A percentile compares a stretch with the other conserved stretches of the same genome.
Evolutionary conservation across 2,888 invertebrate genomes (phyloP).

Genomic region (Neoaliturus tenellus): DNA sequence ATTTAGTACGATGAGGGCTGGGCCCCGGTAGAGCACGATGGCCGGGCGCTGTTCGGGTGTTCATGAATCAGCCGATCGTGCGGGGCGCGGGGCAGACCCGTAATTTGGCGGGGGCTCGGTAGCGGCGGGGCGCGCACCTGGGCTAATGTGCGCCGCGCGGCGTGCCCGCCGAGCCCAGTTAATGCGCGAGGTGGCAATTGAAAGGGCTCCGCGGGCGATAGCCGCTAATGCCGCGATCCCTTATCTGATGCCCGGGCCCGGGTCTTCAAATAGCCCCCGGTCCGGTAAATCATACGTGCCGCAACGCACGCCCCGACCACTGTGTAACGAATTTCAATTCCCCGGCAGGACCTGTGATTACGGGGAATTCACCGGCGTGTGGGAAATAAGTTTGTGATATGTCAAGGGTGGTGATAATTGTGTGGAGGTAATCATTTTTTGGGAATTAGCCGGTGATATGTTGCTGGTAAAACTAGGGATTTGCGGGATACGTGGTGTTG

Average conservation of each 20-base stretch:
- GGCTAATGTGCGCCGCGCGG: constrained; percentile 10
- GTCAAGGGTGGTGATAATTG: too few relatives aligned
- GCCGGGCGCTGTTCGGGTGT: too few relatives aligned
- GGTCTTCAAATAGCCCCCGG: constrained; percentile 1
- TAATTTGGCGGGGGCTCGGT: not conserved
- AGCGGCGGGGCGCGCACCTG: constrained; percentile 30
- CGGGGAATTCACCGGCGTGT: not conserved
- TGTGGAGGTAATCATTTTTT: too few relatives aligned
- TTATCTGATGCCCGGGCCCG: not conserved
- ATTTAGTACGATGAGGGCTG: too few relatives aligned
- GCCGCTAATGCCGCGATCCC: constrained; percentile 14
- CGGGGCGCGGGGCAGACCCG: not conserved
- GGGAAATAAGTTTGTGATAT: not conserved
- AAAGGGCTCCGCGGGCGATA: constrained; percentile 3
- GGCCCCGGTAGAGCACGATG: too few relatives aligned
- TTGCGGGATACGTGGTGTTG: too few relatives aligned
- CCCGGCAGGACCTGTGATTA: not conserved
- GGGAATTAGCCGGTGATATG: too few relatives aligned
- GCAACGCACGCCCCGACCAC: not conserved
- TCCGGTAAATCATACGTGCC: not conserved
- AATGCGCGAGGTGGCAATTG: constrained; percentile 36
- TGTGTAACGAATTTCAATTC: not conserved
- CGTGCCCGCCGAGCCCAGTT: not conserved
- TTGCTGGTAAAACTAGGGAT: too few relatives aligned
- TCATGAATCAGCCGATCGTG: not conserved